Conservation (phyloP, 2,797 vertebrate species). For the Acanthis flammea region DNA sequence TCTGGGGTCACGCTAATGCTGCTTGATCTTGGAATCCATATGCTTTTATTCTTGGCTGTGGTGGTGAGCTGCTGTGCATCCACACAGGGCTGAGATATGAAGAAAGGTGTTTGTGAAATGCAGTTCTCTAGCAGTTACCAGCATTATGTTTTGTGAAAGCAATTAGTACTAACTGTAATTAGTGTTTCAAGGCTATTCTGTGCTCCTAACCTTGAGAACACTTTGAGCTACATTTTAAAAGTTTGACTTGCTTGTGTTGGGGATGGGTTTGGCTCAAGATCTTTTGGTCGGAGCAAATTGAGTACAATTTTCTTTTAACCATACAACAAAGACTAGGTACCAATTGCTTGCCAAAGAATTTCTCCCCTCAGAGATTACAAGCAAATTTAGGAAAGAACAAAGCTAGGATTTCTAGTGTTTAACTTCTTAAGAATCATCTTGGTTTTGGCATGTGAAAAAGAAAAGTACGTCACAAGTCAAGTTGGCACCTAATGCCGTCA, state of each 20-base stretch:
- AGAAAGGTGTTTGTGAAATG: background rate
- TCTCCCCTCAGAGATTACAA: background rate
- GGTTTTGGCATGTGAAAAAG: conserved; percentile 12
- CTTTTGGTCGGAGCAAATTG: background rate
- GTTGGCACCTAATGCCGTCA: conserved; percentile 1
- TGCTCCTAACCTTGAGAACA: background rate
- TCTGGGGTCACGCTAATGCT: background rate
- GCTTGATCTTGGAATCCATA: background rate
- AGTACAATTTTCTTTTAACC: conserved; percentile 9
- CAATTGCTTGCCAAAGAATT: conserved; percentile 10
- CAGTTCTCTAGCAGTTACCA: background rate
- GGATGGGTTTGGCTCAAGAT: conserved; percentile 5
- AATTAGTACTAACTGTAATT: background rate
- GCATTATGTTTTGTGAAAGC: background rate
- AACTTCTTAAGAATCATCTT: conserved; percentile 24
- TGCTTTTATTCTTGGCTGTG: background rate
- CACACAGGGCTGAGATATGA: background rate
- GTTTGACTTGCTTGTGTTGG: background rate
- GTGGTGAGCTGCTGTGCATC: background rate
- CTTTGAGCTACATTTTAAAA: background rate
- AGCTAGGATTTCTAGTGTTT: conserved; percentile 23
- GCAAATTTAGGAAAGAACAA: conserved; percentile 17
- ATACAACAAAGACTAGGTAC: background rate
- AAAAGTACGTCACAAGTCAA: conserved; percentile 28
- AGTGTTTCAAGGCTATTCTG: background rate